Conservation (phyloP, 1,140 invertebrate species). For the Drosophila sp. region DNA sequence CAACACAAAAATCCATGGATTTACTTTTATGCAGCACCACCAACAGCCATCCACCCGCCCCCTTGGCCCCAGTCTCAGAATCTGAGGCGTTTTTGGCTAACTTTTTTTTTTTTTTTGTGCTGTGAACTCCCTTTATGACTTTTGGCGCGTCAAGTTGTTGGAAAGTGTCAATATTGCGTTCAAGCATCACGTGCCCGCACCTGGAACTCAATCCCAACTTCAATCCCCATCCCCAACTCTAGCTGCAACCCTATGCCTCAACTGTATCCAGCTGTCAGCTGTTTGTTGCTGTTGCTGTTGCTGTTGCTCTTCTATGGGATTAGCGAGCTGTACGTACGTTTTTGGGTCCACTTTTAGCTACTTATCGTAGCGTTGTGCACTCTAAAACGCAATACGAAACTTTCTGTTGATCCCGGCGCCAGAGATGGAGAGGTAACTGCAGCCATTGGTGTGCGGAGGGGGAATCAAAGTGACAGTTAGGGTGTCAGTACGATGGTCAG, state of each 20-base stretch:
- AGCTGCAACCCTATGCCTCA: neutral
- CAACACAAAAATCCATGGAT: slow-evolving; percentile 80
- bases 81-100: slow-evolving; percentile 58
- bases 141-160: slow-evolving; percentile 79
- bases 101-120: slow-evolving; percentile 64
- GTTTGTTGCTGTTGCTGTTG: slow-evolving; percentile 46
- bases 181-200: slow-evolving; percentile 72
- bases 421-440: neutral
- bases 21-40: slow-evolving; percentile 75
- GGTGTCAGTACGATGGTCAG: neutral
- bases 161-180: slow-evolving; percentile 83
- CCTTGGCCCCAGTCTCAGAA: slow-evolving; percentile 57
- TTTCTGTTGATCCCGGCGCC: slow-evolving; percentile 46
- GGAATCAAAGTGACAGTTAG: neutral
- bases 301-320: slow-evolving; percentile 43
- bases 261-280: slow-evolving; percentile 62
- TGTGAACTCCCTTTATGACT: slow-evolving; percentile 75
- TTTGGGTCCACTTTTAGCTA: slow-evolving; percentile 65
- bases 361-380: slow-evolving; percentile 67
- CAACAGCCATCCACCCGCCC: neutral
- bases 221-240: neutral
- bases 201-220: slow-evolving; percentile 27
- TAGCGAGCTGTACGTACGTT: slow-evolving; percentile 62
- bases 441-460: slow-evolving; percentile 6
- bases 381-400: slow-evolving; percentile 80